These are phyloP conservation scores for Siphamia tubifer DNA, from an alignment of 2,113 vertebrate species.

Conservation along the genomic window DNA sequence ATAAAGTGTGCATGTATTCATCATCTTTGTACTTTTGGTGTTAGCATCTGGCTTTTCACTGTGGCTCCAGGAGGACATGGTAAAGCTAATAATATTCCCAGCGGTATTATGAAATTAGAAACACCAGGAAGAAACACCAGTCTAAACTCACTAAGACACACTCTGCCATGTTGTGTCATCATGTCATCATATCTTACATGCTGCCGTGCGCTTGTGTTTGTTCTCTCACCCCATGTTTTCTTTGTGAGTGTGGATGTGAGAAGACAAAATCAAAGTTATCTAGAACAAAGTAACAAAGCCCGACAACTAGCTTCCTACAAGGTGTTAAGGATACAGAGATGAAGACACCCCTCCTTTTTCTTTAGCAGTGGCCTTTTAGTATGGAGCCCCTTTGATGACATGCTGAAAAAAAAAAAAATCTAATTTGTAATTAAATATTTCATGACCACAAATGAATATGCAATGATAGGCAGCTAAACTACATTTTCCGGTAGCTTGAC, in stretches of 20 bases:
- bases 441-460: too few species aligned
- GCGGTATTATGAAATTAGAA: conserved; percentile 40
- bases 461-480: too few species aligned
- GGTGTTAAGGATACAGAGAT: background rate
- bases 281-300: background rate
- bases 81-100: conserved; percentile 36
- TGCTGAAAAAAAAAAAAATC: too few species aligned
- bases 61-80: conserved; percentile 7
- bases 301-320: background rate
- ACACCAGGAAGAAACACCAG: background rate
- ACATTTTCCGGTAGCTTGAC: too few species aligned
- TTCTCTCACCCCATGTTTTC: too few species aligned
- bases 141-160: background rate
- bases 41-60: conserved; percentile 52
- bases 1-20: background rate
- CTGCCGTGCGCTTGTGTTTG: background rate
- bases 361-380: conserved; percentile 10
- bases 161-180: conserved; percentile 15
- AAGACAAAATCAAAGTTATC: background rate
- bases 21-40: background rate
- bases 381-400: too few species aligned
- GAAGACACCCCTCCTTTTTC: background rate
- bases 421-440: too few species aligned
- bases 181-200: conserved; percentile 32
- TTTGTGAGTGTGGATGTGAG: too few species aligned